A percentile compares a stretch with the other conserved stretches of the same genome.
These are phyloP conservation scores for Ophraella communa DNA, from an alignment of 2,888 invertebrate species.

Conservation along the genomic window DNA sequence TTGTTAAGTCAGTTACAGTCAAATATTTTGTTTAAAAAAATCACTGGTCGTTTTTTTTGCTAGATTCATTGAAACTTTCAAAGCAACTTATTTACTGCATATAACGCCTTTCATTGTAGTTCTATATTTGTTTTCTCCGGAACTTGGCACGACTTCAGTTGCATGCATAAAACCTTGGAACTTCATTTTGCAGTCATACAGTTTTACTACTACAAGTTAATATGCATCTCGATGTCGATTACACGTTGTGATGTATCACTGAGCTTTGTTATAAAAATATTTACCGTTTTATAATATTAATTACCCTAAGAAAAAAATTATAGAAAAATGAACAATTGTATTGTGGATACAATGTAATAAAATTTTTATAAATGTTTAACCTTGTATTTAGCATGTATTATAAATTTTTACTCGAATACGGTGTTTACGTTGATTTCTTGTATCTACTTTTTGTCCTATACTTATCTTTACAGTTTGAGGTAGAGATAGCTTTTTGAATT, in stretches of 20 bases:
- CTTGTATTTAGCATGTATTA: too few relatives aligned
- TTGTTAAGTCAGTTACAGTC: too few relatives aligned
- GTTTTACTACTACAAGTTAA: neutral
- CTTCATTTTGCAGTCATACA: conserved; percentile 11
- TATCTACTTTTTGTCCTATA: too few relatives aligned
- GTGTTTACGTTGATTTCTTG: too few relatives aligned
- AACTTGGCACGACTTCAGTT: conserved; percentile 18
- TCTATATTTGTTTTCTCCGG: conserved; percentile 20
- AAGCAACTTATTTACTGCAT: neutral
- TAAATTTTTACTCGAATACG: too few relatives aligned
- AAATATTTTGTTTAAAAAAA: neutral
- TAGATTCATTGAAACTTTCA: too few relatives aligned
- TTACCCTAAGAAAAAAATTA: neutral
- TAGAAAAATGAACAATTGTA: too few relatives aligned
- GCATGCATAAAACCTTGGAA: conserved; percentile 17
- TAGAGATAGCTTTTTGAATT: too few relatives aligned
- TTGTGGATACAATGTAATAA: too few relatives aligned
- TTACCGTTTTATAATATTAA: neutral
- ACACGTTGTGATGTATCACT: neutral
- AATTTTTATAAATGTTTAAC: too few relatives aligned
- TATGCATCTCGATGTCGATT: neutral
- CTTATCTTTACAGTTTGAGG: too few relatives aligned
- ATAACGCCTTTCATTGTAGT: conserved; percentile 1
- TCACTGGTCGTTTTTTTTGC: too few relatives aligned
- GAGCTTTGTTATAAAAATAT: neutral